phyloP scores from a whole-genome alignment of 2,113 vertebrate species.

The Lethenteron camtschaticum region DNA sequence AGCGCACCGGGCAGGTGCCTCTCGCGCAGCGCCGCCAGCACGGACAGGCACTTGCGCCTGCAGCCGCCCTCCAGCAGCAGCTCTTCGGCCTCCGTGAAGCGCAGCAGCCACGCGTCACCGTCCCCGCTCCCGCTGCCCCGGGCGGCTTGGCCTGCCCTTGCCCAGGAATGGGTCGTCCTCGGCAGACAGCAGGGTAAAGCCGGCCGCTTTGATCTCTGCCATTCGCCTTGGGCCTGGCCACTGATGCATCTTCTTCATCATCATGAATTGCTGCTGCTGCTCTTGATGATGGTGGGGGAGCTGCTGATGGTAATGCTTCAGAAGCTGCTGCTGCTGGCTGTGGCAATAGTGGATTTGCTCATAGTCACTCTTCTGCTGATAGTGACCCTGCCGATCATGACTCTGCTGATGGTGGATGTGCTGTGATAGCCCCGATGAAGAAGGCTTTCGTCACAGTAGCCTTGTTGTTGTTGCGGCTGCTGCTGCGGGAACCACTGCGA shows the following conservation, averaged over 20 bases:
- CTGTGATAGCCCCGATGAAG: no score
- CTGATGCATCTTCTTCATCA: conserved; percentile 23
- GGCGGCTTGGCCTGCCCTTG: conserved; percentile 20
- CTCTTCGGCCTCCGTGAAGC: conserved; percentile 94
- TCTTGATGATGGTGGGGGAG: no score
- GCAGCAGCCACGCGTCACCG: conserved; percentile 96
- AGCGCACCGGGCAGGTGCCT: conserved; percentile 89
- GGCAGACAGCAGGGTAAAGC: conserved; percentile 94
- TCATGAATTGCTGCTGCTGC: no score
- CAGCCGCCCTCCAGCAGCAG: conserved; percentile 82
- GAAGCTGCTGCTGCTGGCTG: no score
- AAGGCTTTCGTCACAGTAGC: no score
- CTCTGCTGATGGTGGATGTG: no score
- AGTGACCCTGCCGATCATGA: no score
- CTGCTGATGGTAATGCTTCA: no score
- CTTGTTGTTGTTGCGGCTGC: conserved; percentile 4
- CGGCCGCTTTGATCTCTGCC: conserved; percentile 92
- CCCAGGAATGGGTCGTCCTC: conserved; percentile 96
- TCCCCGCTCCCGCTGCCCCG: conserved; percentile 31
- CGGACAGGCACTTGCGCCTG: conserved; percentile 93
- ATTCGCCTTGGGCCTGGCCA: conserved; percentile 94
- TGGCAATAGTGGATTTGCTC: no score
- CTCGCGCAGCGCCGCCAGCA: conserved; percentile 81
- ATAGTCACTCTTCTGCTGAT: no score
- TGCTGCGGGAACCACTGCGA: conserved; percentile 96